These are phyloP conservation scores for Pandemis corylana DNA, from an alignment of 2,888 invertebrate genomes.

Conservation along the genomic window DNA sequence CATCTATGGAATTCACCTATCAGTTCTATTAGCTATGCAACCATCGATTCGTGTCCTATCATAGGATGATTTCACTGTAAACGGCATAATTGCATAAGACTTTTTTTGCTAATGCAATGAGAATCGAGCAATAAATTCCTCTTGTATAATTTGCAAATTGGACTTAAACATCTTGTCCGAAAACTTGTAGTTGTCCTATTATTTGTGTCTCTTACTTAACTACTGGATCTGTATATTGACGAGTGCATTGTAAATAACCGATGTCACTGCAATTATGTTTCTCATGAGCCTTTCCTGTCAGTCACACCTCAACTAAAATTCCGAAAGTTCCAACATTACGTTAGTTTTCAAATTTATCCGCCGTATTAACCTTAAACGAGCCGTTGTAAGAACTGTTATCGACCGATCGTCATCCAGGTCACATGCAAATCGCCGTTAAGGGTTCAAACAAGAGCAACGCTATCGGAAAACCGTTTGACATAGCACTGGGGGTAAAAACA, in stretches of 20 bases:
- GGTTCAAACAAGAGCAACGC: background rate
- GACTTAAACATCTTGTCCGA: no score
- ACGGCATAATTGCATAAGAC: background rate
- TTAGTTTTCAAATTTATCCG: background rate
- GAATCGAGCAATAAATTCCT: no score
- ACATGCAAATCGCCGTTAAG: background rate
- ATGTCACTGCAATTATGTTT: no score
- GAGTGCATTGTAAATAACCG: no score
- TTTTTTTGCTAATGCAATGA: no score
- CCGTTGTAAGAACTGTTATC: background rate
- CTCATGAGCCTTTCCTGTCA: no score
- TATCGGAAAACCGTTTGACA: constrained; percentile 5
- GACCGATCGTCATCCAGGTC: background rate
- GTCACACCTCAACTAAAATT: no score
- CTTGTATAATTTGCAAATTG: no score
- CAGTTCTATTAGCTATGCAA: background rate
- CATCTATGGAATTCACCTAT: background rate
- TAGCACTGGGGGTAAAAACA: background rate
- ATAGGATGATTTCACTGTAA: background rate
- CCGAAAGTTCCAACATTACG: background rate
- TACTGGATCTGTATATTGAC: no score
- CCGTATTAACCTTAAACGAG: background rate
- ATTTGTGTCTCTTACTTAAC: no score
- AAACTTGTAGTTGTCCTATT: no score
- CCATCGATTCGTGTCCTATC: background rate